phyloP scores from a whole-genome alignment of 53 echinoderm and acorn worm genomes.

The Antedon mediterranea region DNA sequence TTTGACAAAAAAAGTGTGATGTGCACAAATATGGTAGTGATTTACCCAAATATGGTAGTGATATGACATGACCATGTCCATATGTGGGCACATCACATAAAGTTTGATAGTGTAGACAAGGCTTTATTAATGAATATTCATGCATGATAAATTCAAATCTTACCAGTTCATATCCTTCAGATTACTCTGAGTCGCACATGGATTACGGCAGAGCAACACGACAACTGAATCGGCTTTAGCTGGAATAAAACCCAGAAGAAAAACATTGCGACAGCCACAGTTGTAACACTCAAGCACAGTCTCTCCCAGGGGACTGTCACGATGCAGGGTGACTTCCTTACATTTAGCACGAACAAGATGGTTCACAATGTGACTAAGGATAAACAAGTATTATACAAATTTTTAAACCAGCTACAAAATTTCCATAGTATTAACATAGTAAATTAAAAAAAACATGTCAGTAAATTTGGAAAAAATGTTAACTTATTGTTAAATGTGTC shows the following conservation, averaged over 20 bases:
- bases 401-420: no score
- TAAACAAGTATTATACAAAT: no score
- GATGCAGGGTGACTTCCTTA: constrained; percentile 93
- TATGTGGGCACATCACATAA: no score
- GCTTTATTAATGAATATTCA: neutral
- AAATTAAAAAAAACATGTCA: no score
- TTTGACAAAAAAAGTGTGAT: no score
- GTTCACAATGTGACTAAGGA: constrained; percentile 82
- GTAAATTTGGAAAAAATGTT: no score
- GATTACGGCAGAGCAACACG: constrained; percentile 85
- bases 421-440: no score
- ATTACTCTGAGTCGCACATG: constrained; percentile 97
- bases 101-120: no score
- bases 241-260: constrained; percentile 93
- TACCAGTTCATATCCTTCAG: constrained; percentile 99
- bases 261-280: constrained; percentile 96
- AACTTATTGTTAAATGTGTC: no score
- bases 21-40: no score
- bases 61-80: neutral
- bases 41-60: no score
- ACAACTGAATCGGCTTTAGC: constrained; percentile 97
- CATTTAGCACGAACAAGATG: constrained; percentile 90
- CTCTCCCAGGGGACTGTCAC: constrained; percentile 89
- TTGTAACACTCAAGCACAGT: constrained; percentile 94
- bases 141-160: neutral